Evolutionary conservation across 2,113 vertebrate genomes (phyloP).

Genomic region (Pomatorhinus ruficollis): DNA sequence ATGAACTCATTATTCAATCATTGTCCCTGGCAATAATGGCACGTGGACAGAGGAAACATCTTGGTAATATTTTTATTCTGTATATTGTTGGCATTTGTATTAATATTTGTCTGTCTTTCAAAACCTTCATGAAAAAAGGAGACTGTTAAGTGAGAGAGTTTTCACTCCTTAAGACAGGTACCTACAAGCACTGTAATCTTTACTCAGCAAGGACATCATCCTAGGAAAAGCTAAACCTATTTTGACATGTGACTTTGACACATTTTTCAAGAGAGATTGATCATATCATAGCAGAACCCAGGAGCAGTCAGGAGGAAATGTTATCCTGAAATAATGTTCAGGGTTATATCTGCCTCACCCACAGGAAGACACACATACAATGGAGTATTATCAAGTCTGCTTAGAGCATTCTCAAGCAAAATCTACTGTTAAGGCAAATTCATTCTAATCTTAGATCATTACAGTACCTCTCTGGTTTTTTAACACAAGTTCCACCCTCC

Average conservation of each 20-base stretch:
- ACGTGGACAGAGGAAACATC: not conserved
- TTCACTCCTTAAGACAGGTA: not conserved
- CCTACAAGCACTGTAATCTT: not conserved
- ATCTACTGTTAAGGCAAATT: not conserved
- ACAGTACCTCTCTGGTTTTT: not conserved
- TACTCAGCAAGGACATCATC: not conserved
- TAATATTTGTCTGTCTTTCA: not conserved
- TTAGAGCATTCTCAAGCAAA: not conserved
- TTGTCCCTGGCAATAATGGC: not conserved
- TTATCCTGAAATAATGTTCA: not conserved
- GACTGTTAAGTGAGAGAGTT: not conserved
- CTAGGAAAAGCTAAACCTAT: not conserved
- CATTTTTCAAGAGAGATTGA: not conserved
- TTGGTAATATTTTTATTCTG: not conserved
- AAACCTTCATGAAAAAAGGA: not conserved
- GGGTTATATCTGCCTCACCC: not conserved
- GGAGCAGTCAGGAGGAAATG: not conserved
- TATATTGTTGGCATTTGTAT: not conserved
- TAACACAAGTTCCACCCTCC: not conserved
- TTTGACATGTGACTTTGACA: not conserved
- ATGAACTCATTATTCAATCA: not conserved
- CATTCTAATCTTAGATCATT: not conserved
- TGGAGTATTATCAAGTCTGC: not conserved
- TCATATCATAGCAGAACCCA: not conserved
- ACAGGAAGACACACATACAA: accelerated